Evolutionary conservation across 2,888 invertebrate species (phyloP).

Genomic region (Notodonta dromedarius): DNA sequence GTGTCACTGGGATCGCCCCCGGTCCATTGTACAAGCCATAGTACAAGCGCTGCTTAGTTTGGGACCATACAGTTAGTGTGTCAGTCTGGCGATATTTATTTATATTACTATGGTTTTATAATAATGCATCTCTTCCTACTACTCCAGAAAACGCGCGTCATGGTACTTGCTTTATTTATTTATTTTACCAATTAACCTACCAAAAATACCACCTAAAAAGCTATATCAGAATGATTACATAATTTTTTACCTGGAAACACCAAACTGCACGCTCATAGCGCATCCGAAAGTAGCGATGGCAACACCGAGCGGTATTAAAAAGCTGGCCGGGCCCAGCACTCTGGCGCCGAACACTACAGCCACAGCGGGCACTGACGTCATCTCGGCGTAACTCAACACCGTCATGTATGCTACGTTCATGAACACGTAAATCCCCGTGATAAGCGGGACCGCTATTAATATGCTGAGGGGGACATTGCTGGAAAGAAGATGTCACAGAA

Average conservation of each 20-base stretch:
- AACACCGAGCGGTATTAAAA: slow-evolving; percentile 90
- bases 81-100: no score
- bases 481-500: slow-evolving; percentile 41
- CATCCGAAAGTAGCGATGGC: slow-evolving; percentile 92
- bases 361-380: slow-evolving; percentile 90
- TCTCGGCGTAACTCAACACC: slow-evolving; percentile 88
- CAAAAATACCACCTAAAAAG: no score
- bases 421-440: slow-evolving; percentile 91
- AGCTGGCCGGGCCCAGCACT: slow-evolving; percentile 86
- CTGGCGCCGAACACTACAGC: slow-evolving; percentile 89
- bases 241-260: slow-evolving; percentile 86
- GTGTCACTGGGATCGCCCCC: no score
- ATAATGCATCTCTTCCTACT: no score
- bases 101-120: no score
- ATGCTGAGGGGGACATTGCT: slow-evolving; percentile 93
- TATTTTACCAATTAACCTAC: no score
- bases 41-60: no score
- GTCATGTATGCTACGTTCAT: slow-evolving; percentile 96
- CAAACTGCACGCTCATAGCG: slow-evolving; percentile 90
- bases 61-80: no score
- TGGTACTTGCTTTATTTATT: no score
- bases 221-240: background rate
- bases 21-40: no score
- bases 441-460: slow-evolving; percentile 91
- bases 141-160: no score